Evolutionary conservation across 2,113 vertebrate genomes (phyloP).

Genomic region (Psettodes erumei): DNA sequence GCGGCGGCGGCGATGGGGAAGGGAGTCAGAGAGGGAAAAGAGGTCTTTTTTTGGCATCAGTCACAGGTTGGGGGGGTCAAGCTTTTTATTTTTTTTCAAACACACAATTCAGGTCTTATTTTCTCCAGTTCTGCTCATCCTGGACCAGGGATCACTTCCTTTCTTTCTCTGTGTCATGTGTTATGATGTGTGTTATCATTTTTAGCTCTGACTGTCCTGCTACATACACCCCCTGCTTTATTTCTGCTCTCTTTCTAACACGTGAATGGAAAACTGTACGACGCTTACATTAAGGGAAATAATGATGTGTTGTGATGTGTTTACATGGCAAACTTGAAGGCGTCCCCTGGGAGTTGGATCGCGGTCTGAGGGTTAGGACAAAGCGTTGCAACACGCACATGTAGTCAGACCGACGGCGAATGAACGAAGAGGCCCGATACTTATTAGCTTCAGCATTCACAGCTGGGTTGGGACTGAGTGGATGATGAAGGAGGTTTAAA

Average conservation of each 20-base stretch:
- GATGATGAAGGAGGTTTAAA: no score
- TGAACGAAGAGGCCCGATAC: no score
- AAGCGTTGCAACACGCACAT: background rate
- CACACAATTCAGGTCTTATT: slow-evolving; percentile 21
- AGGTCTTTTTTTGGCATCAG: slow-evolving; percentile 43
- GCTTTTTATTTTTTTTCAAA: background rate
- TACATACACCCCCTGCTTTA: background rate
- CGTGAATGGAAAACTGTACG: no score
- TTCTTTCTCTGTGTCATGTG: background rate
- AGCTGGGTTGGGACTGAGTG: no score
- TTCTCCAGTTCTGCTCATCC: slow-evolving; percentile 1
- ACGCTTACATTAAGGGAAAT: no score
- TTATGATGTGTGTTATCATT: background rate
- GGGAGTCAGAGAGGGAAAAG: slow-evolving; percentile 20
- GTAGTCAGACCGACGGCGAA: no score
- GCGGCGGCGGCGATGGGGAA: slow-evolving; percentile 23
- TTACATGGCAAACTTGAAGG: no score
- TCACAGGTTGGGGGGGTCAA: slow-evolving; percentile 47
- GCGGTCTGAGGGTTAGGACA: background rate
- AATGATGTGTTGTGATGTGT: no score
- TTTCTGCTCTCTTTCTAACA: no score
- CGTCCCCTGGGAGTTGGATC: background rate
- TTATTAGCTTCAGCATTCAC: background rate
- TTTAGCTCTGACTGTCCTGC: background rate
- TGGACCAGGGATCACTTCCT: background rate